phyloP scores from a whole-genome alignment of 2,888 invertebrate genomes.

The Leptopilina drosophilae region DNA sequence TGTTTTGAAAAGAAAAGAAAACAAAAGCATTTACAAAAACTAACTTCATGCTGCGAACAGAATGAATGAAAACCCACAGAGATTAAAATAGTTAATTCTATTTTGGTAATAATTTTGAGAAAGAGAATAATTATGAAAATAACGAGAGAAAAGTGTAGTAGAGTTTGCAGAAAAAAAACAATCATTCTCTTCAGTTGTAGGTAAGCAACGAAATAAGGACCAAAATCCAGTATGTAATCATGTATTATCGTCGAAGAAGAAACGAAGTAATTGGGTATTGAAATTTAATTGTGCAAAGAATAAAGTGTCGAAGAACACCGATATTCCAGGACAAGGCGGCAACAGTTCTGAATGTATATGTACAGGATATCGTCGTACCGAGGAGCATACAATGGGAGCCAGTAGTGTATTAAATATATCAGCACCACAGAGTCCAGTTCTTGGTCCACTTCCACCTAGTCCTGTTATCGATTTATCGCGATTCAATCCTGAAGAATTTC shows the following conservation, averaged over 20 bases:
- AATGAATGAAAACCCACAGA: no score
- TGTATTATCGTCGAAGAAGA: constrained; percentile 73
- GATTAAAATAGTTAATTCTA: no score
- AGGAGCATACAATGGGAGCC: constrained; percentile 77
- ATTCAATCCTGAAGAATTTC: constrained; percentile 79
- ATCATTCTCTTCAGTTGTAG: constrained; percentile 53
- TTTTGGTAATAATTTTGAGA: constrained; percentile 21
- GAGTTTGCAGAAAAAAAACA: no score
- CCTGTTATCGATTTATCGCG: constrained; percentile 79
- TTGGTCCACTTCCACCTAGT: constrained; percentile 73
- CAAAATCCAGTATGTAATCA: constrained; percentile 73
- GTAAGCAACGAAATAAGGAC: constrained; percentile 73
- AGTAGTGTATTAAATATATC: constrained; percentile 75
- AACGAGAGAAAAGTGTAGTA: no score
- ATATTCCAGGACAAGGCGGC: constrained; percentile 74
- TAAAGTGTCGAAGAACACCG: constrained; percentile 73
- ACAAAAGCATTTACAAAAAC: no score
- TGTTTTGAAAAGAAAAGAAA: no score
- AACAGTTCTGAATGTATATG: constrained; percentile 81
- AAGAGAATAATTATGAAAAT: no score
- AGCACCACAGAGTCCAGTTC: constrained; percentile 73
- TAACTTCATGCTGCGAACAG: no score
- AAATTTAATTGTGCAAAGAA: constrained; percentile 75
- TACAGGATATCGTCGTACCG: constrained; percentile 82
- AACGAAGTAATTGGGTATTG: constrained; percentile 74